Evolutionary conservation across 1,140 invertebrate species (phyloP).

Genomic region (Bombus cullumanus): DNA sequence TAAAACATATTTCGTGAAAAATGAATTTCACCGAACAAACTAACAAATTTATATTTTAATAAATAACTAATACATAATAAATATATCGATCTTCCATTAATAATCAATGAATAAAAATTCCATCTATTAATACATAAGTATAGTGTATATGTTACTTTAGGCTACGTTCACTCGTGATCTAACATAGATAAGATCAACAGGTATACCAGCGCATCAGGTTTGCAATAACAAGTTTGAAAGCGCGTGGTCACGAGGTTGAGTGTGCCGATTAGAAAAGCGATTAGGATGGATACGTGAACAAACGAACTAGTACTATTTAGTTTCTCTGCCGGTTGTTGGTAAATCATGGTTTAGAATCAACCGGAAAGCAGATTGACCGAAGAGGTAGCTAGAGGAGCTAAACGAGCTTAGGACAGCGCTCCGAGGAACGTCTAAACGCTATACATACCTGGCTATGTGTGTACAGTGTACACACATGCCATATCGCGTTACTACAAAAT

Average conservation of each 20-base stretch:
- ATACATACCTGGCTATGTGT: conserved; percentile 68
- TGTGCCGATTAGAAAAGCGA: conserved; percentile 68
- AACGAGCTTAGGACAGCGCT: conserved; percentile 79
- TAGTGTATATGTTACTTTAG: neutral
- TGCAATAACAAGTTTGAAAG: neutral
- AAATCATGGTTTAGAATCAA: conserved; percentile 80
- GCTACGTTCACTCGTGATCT: neutral
- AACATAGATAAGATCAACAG: neutral
- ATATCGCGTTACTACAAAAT: neutral
- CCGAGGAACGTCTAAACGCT: conserved; percentile 73
- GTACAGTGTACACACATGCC: neutral
- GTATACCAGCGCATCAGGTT: no score
- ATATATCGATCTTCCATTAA: neutral
- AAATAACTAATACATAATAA: neutral
- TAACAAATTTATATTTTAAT: neutral
- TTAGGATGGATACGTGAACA: conserved; percentile 64
- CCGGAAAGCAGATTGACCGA: conserved; percentile 70
- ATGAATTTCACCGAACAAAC: neutral
- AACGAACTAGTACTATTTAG: conserved; percentile 52
- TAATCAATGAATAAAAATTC: neutral
- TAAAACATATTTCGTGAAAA: neutral
- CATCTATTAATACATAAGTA: neutral
- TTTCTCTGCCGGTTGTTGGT: conserved; percentile 77
- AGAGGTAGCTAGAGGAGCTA: conserved; percentile 78
- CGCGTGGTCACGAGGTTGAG: neutral